Base-by-base conservation (phyloP, 1,140 invertebrate species). In the Anastrepha obliqua region DNA sequence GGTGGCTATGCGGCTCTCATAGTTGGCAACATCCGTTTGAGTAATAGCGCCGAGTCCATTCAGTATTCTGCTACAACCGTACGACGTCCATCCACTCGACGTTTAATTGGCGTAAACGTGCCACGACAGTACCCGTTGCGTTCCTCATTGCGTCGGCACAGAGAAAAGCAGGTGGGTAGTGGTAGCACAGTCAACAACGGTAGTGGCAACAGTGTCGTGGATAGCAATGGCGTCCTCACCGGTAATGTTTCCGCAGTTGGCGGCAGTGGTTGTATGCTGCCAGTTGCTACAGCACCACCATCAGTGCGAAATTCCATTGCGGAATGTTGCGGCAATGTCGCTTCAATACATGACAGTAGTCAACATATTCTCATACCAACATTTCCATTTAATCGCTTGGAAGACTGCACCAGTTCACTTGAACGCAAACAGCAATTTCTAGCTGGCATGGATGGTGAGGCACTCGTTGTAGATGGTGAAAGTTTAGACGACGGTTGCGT, bases 11-110 rank as follows among this genome's bases (percentile, higher is more conserved):
- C 64, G 17, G 47, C 29, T 70, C 17, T 55, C 39, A n/a, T 88
- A 94, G 94, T 94, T 92, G 94, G 94, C 88, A 93, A 94, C 89
- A 93, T 94, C 90, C 95, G 95, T 89, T 92, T 96, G 89, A 96
- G 95, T 89, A 94, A 95, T 65, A 96, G 96, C 91, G 95, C 95
- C 29, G 96, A 96, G 91, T 96, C 95, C 17, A 94, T 96, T 70
- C 95, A 95, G 89, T 91, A 86, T 42, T 88, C 88, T 1, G 90
- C 60, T 67, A 47, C 67, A 74, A 47, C 67, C 42, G 85, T 85
- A 58, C 96, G 96, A 89, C 94, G 95, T 89, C 94, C 94, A 86
- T 95, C 95, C 91, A 94, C 95, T 13, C 93, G 96, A 87, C 94
- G 96, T 64, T 90, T 92, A 78, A 90, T 91, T 85, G 86, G 86